phyloP scores from a whole-genome alignment of 2,797 vertebrate genomes.

The Rhabdomys pumilio region DNA sequence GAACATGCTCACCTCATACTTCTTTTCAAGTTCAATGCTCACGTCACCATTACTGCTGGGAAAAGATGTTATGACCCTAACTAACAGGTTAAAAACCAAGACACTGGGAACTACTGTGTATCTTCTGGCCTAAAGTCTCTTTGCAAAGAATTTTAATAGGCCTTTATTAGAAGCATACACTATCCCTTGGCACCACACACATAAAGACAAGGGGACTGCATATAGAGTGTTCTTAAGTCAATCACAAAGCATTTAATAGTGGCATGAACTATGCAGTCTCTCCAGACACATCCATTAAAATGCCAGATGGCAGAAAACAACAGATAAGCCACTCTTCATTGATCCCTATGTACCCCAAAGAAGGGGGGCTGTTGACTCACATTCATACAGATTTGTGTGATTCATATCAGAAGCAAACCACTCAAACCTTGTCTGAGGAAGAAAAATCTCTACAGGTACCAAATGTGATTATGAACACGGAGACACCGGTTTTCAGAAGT shows the following conservation, averaged over 20 bases:
- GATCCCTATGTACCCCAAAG: neutral
- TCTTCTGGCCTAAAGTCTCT: neutral
- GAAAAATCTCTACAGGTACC: conserved; percentile 42
- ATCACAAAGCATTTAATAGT: neutral
- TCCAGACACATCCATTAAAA: neutral
- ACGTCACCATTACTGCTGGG: neutral
- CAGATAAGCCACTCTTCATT: neutral
- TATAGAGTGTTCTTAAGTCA: neutral
- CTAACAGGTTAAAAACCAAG: neutral
- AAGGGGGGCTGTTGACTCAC: conserved; percentile 5
- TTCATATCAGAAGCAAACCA: neutral
- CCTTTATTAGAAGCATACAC: neutral
- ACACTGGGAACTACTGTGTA: neutral
- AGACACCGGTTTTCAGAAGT: conserved; percentile 58
- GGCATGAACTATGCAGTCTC: neutral
- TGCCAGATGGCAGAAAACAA: conserved; percentile 40
- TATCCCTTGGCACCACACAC: neutral
- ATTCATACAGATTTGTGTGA: neutral
- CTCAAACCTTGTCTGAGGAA: neutral
- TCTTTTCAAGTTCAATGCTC: neutral
- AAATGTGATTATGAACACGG: neutral
- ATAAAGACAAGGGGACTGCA: neutral
- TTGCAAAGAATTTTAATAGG: neutral
- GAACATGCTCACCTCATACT: neutral
- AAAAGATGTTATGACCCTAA: neutral